Evolutionary conservation across 1,140 invertebrate species (phyloP).

Genomic region (Cephus cinctus): DNA sequence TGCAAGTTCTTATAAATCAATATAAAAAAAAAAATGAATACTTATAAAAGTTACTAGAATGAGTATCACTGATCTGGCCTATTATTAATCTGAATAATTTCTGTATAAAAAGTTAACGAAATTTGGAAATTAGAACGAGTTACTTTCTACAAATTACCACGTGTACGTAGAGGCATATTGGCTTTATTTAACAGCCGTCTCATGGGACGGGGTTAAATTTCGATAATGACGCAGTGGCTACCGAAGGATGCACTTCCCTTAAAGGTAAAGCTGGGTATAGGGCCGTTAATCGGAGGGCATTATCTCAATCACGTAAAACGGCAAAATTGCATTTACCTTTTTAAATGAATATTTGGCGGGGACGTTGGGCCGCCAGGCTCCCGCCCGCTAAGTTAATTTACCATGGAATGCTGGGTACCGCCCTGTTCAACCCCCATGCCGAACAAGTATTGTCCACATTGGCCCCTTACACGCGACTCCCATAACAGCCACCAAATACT

Average conservation of each 20-base stretch:
- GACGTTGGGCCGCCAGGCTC: slow-evolving; percentile 37
- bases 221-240: slow-evolving; percentile 50
- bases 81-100: too few species aligned
- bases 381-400: slow-evolving; percentile 58
- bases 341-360: slow-evolving; percentile 59
- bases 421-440: slow-evolving; percentile 46
- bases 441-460: slow-evolving; percentile 35
- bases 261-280: too few species aligned
- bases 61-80: too few species aligned
- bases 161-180: slow-evolving; percentile 2
- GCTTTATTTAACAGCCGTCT: slow-evolving; percentile 24
- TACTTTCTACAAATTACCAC: slow-evolving; percentile 12
- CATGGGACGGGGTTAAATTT: slow-evolving; percentile 43
- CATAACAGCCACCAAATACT: too few species aligned
- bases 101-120: too few species aligned
- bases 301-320: slow-evolving; percentile 59
- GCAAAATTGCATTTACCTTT: slow-evolving; percentile 59
- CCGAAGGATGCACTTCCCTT: too few species aligned
- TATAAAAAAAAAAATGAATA: too few species aligned
- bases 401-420: slow-evolving; percentile 54
- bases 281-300: slow-evolving; percentile 55
- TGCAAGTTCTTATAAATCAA: too few species aligned
- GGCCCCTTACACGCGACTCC: not conserved
- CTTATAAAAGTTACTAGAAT: too few species aligned
- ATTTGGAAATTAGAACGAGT: too few species aligned